Percentiles rank a stretch among this genome's conserved stretches.
phyloP scores from a whole-genome alignment of 2,888 invertebrate species.

The Creontiades dilutus region DNA sequence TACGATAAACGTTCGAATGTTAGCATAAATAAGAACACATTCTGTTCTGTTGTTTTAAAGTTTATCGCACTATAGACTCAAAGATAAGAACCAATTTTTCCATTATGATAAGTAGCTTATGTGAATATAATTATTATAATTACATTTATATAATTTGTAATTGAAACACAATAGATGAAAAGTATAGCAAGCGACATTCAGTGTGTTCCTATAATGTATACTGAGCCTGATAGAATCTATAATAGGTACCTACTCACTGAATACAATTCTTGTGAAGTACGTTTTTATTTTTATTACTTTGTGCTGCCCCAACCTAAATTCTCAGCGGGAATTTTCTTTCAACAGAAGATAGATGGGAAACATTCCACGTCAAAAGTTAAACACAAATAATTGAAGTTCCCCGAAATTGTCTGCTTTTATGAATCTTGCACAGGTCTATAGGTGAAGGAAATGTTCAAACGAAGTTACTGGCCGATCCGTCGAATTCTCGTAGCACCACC shows the following conservation, averaged over 20 bases:
- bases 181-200: constrained; percentile 66
- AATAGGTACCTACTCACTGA: constrained; percentile 55
- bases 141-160: constrained; percentile 64
- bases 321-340: too few species aligned
- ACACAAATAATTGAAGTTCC: too few species aligned
- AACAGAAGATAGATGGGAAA: too few species aligned
- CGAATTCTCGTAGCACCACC: too few species aligned
- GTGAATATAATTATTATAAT: constrained; percentile 50
- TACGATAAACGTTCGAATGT: constrained; percentile 14
- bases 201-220: constrained; percentile 64
- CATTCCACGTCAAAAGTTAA: too few species aligned
- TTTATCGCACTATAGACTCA: constrained; percentile 56
- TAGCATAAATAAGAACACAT: constrained; percentile 23
- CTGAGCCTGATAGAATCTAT: constrained; percentile 62
- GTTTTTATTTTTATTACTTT: background rate
- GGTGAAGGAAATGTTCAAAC: too few species aligned
- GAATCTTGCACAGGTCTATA: too few species aligned
- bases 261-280: constrained; percentile 65
- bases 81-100: constrained; percentile 53
- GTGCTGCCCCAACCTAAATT: background rate
- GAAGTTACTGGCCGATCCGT: too few species aligned
- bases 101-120: constrained; percentile 61
- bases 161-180: constrained; percentile 25
- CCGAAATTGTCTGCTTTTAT: too few species aligned
- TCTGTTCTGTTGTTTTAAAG: constrained; percentile 42